phyloP scores from a whole-genome alignment of 2,797 vertebrate genomes.

The Diplodus sargus region DNA sequence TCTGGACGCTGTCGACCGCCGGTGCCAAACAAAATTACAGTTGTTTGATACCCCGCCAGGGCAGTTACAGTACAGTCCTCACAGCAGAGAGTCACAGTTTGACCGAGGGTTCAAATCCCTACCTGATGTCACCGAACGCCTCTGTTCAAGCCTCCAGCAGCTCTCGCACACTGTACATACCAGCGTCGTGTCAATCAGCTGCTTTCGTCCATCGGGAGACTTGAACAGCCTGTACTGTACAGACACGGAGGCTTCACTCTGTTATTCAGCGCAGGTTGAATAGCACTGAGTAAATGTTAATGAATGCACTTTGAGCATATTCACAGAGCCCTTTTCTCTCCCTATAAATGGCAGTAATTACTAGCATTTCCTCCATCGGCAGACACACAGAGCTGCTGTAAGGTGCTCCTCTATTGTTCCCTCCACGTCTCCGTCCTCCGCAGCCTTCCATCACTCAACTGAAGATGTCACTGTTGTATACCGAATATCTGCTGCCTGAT shows the following conservation, averaged over 20 bases:
- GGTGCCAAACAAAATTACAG: background rate
- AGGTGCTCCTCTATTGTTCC: constrained; percentile 55
- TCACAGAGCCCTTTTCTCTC: constrained; percentile 58
- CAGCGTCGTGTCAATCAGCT: constrained; percentile 27
- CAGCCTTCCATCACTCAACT: constrained; percentile 60
- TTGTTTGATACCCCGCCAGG: background rate
- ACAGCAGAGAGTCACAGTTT: background rate
- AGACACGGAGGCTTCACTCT: constrained; percentile 7
- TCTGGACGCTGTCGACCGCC: background rate
- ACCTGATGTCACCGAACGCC: background rate
- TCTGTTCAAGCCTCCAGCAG: background rate
- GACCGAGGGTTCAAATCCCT: too few species aligned
- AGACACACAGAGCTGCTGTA: constrained; percentile 25
- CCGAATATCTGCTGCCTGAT: constrained; percentile 61
- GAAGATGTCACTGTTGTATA: constrained; percentile 88
- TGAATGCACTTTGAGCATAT: constrained; percentile 74
- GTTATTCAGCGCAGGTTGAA: constrained; percentile 26
- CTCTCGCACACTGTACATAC: background rate
- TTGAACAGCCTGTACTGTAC: constrained; percentile 11
- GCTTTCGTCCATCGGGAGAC: constrained; percentile 24
- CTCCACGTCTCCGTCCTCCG: constrained; percentile 14
- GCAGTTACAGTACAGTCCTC: background rate
- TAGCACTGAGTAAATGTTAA: constrained; percentile 76
- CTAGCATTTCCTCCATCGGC: constrained; percentile 52
- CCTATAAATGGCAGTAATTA: constrained; percentile 80